A percentile compares a stretch with the other conserved stretches of the same genome.
phyloP scores from a whole-genome alignment of 2,888 invertebrate species.

The Diadegma fenestrale region DNA sequence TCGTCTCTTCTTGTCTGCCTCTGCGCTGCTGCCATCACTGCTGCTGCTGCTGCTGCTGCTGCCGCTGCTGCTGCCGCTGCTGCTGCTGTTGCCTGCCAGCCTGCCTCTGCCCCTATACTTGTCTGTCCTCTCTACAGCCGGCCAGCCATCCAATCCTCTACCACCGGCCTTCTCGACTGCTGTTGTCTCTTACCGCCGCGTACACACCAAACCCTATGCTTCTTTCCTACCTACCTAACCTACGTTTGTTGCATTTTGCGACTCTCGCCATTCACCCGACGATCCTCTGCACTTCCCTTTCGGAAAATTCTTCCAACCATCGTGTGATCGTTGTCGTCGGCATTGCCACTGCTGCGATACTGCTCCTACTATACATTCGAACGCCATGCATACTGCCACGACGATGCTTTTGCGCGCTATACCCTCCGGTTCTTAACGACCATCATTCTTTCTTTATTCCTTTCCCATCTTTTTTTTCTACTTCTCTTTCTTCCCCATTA shows the following conservation, averaged over 20 bases:
- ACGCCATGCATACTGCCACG: no score
- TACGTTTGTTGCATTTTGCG: conserved; percentile 62
- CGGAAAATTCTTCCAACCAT: conserved; percentile 50
- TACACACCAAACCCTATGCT: conserved; percentile 66
- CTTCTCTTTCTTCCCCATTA: conserved; percentile 13
- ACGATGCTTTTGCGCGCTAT: conserved; percentile 16
- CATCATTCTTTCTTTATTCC: conserved; percentile 46
- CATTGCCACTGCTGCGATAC: conserved; percentile 6
- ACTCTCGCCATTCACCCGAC: conserved; percentile 29
- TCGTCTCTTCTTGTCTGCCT: conserved; percentile 82
- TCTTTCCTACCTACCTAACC: conserved; percentile 71
- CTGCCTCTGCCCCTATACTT: conserved; percentile 65
- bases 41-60: conserved; percentile 59
- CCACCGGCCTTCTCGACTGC: conserved; percentile 65
- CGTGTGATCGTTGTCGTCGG: conserved; percentile 58
- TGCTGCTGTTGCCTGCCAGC: conserved; percentile 69
- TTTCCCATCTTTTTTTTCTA: conserved; percentile 46
- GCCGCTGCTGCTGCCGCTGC: conserved; percentile 63
- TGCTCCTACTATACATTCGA: conserved; percentile 29
- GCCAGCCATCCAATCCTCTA: conserved; percentile 66
- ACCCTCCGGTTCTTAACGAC: conserved; percentile 35
- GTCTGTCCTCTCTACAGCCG: conserved; percentile 64
- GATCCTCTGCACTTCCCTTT: conserved; percentile 53
- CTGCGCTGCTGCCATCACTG: conserved; percentile 72
- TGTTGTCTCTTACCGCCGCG: conserved; percentile 72